Conservation (phyloP, 1,140 invertebrate genomes). For the Leptopilina clavipes region DNA sequence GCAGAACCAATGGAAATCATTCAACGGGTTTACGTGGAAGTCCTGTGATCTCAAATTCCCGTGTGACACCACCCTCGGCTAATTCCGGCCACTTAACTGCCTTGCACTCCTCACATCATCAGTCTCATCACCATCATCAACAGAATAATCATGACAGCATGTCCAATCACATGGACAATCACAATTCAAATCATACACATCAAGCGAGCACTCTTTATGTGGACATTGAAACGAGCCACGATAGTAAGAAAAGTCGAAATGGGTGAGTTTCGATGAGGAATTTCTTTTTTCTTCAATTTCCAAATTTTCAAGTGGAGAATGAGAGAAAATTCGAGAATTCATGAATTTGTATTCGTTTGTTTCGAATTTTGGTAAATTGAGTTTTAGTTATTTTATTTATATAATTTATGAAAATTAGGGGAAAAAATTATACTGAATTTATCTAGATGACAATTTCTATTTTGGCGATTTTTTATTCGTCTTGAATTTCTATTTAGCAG, state of each 20-base stretch:
- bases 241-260: constrained; percentile 70
- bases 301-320: no score
- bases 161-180: constrained; percentile 71
- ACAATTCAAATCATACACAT: constrained; percentile 68
- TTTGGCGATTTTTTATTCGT: no score
- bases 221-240: constrained; percentile 66
- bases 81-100: constrained; percentile 59
- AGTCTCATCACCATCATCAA: constrained; percentile 47
- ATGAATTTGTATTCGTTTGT: no score
- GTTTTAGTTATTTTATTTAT: no score
- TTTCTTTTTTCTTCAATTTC: no score
- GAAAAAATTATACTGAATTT: no score
- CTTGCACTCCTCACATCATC: constrained; percentile 57
- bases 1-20: constrained; percentile 66
- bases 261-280: constrained; percentile 59
- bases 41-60: constrained; percentile 63
- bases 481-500: no score
- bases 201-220: constrained; percentile 60
- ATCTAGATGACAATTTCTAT: no score
- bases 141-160: constrained; percentile 64
- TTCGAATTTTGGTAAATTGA: no score
- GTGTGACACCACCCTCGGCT: constrained; percentile 58
- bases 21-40: constrained; percentile 56
- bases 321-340: no score
- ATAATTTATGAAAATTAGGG: no score